Evolutionary conservation across 2,797 vertebrate species (phyloP).

Genomic region (Xiphorhynchus erythropygius): DNA sequence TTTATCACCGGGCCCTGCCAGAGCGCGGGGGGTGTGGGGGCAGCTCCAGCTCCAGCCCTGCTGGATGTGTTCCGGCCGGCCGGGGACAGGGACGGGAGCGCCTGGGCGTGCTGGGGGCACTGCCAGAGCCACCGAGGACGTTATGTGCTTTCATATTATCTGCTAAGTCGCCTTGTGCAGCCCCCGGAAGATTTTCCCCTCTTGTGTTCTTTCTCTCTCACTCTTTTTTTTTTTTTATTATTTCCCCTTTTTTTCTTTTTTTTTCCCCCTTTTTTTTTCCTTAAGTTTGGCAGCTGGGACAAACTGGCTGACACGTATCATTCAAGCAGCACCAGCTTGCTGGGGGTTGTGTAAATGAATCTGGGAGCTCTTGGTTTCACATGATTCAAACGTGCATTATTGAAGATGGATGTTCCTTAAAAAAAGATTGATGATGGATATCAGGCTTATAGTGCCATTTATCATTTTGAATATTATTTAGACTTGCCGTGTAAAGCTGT

Average conservation of each 20-base stretch:
- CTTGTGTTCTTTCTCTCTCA: not conserved
- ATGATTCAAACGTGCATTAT: conserved; percentile 91
- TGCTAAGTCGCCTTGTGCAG: not conserved
- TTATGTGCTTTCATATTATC: not conserved
- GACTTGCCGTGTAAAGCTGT: conserved; percentile 98
- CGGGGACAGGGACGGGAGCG: not conserved
- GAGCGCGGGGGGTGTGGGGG: conserved; percentile 71
- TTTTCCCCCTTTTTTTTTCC: not conserved
- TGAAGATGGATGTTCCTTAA: conserved; percentile 98
- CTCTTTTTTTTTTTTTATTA: not conserved
- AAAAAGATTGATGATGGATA: conserved; percentile 98
- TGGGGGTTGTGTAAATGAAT: conserved; percentile 90
- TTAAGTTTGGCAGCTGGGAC: conserved; percentile 6
- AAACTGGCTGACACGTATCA: conserved; percentile 88
- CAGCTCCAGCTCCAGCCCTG: conserved; percentile 4
- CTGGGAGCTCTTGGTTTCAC: conserved; percentile 88
- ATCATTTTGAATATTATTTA: conserved; percentile 99
- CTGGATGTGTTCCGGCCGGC: not conserved
- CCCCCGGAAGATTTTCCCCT: not conserved
- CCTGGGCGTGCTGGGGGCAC: not conserved
- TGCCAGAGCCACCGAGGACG: conserved; percentile 42
- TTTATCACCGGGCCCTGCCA: conserved; percentile 94
- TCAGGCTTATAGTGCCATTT: conserved; percentile 93
- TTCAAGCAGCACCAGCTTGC: conserved; percentile 84
- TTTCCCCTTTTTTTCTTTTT: rapidly evolving